Conservation (phyloP, 2,113 vertebrate genomes). For the Corydoras maculifer region DNA sequence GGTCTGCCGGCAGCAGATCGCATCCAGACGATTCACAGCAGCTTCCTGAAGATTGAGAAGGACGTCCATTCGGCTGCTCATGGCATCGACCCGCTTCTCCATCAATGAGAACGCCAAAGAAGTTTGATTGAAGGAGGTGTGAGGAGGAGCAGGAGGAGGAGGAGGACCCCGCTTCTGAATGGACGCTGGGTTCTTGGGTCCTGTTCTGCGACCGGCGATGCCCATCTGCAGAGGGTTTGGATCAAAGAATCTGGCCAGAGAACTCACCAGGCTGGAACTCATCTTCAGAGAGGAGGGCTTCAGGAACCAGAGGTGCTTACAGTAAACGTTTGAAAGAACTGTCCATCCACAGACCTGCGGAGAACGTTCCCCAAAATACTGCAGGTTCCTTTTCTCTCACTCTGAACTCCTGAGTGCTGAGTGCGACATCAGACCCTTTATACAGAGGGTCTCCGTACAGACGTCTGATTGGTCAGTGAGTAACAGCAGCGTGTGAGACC, state of each 20-base stretch:
- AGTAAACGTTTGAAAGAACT: neutral
- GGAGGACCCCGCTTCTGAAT: slow-evolving; percentile 31
- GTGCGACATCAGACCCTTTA: neutral
- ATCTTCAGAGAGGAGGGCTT: slow-evolving; percentile 37
- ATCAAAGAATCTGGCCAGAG: slow-evolving; percentile 74
- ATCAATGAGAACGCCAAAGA: slow-evolving; percentile 42
- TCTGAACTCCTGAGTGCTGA: too few species aligned
- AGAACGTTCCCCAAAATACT: neutral
- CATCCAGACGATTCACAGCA: slow-evolving; percentile 69
- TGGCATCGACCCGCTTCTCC: slow-evolving; percentile 67
- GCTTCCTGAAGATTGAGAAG: slow-evolving; percentile 68
- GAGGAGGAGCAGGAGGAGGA: slow-evolving; percentile 18
- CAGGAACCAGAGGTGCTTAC: neutral
- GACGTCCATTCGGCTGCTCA: slow-evolving; percentile 72
- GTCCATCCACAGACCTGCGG: neutral
- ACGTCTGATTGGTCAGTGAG: slow-evolving; percentile 45
- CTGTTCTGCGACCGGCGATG: slow-evolving; percentile 1
- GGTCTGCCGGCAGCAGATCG: slow-evolving; percentile 44
- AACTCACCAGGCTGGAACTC: slow-evolving; percentile 69
- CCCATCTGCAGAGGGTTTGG: slow-evolving; percentile 59
- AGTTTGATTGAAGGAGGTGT: slow-evolving; percentile 2
- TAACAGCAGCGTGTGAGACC: slow-evolving; percentile 54
- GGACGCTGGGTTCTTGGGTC: slow-evolving; percentile 41
- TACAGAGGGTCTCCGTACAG: slow-evolving; percentile 24
- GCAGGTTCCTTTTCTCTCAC: neutral